These are phyloP conservation scores for Paralinhomoeus sp. DNA, from an alignment of 2,888 invertebrate genomes.

Conservation along the genomic window DNA sequence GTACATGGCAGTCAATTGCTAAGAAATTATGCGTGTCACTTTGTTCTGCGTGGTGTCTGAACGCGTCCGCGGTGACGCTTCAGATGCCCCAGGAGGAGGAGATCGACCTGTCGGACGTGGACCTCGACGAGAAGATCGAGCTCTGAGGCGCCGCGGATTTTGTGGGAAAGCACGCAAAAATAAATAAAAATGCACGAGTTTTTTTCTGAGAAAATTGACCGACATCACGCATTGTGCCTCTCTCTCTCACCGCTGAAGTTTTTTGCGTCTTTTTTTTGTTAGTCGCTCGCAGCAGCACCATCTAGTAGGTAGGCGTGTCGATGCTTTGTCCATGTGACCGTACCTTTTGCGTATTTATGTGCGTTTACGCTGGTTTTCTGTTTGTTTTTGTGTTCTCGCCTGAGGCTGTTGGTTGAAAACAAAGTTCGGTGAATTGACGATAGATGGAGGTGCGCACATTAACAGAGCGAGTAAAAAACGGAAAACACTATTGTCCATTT, in stretches of 20 bases:
- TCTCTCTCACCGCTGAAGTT: not conserved
- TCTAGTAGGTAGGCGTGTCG: not conserved
- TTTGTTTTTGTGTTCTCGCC: not conserved
- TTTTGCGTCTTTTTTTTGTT: too few species aligned
- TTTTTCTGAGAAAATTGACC: too few species aligned
- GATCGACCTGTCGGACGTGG: constrained; percentile 31
- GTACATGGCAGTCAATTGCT: not conserved
- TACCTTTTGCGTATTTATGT: not conserved
- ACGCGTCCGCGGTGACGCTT: not conserved
- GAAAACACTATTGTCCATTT: too few species aligned
- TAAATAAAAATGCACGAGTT: too few species aligned
- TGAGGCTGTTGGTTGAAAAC: not conserved
- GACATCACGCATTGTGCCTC: not conserved
- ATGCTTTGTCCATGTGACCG: not conserved
- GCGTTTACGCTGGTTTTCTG: not conserved
- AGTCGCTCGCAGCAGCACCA: too few species aligned
- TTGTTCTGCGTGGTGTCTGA: not conserved
- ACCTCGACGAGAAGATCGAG: constrained; percentile 26
- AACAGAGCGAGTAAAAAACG: too few species aligned
- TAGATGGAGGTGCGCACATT: too few species aligned
- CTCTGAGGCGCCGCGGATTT: constrained; percentile 10
- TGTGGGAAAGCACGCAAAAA: too few species aligned
- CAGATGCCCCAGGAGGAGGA: constrained; percentile 25
- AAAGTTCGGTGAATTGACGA: too few species aligned
- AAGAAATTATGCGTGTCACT: constrained; percentile 2